Base-by-base conservation (phyloP, 2,113 vertebrate genomes). In the Agelaius tricolor region DNA sequence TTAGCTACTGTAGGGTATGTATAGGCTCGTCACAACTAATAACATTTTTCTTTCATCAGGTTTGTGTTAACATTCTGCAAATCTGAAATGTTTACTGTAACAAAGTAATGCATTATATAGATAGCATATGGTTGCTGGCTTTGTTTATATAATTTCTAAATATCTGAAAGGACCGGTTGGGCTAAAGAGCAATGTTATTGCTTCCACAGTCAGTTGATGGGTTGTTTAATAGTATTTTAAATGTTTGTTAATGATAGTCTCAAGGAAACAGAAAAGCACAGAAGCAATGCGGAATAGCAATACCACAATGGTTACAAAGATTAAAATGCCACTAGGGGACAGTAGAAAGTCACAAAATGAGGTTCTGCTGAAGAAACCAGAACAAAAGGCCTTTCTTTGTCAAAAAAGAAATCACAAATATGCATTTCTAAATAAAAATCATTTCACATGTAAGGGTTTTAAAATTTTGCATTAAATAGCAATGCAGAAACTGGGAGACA, bases 351-450 rank as follows among this genome's bases (percentile, higher is more conserved):
- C 99, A 99, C 97, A 98, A 97, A 99, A 98, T 94, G 96, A 97
- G 97, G 96, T 97, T 97, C 96, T 98, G 97, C 96, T 98, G 97
- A 95, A 97, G 97, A 97, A 98, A 98, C 96, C 97, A 97, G 98
- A 99, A 99, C 99, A 99, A 99, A 99, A 99, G 99, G 98, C 98
- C 98, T 99, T 99, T 99, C 99, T 99, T 98, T 98, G 97, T 97
- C 44, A 76, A 96, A 94, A 94, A 96, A 95, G 82, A 92, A 87
- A 93, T 92, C 83, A 93, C 72, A 95, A 97, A 97, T 84, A 95
- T 4, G 1, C 75, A 96, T 96, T 96, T 96, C 89, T 96, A 98
- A 98, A 97, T 82, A 92, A 93, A 97, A 96, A 97, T 95, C 33
- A 91, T 96, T 96, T 94, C 82, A 91, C 66, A 77, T 96, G 71